Percentiles rank a stretch among this genome's conserved stretches.
phyloP scores from a whole-genome alignment of 2,888 invertebrate species.

The Dermolepida albohirtum region DNA sequence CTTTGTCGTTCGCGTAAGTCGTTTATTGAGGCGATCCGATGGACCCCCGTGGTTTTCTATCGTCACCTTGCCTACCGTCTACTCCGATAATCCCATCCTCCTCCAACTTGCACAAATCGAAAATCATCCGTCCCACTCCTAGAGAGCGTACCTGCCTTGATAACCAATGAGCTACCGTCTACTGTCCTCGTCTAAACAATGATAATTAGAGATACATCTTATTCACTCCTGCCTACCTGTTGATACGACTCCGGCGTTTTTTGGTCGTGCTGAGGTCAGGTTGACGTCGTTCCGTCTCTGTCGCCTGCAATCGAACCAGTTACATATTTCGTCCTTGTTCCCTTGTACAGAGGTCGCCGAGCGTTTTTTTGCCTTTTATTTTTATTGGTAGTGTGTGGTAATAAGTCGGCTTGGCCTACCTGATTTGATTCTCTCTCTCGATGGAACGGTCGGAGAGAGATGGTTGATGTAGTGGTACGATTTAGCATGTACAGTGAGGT shows the following conservation, averaged over 20 bases:
- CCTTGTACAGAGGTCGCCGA: constrained; percentile 19
- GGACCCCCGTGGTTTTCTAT: constrained; percentile 50
- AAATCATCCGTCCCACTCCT: constrained; percentile 16
- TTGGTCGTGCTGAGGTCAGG: constrained; percentile 18
- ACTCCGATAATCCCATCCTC: not conserved
- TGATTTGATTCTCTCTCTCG: constrained; percentile 49
- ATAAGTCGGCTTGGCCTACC: constrained; percentile 51
- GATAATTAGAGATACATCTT: constrained; percentile 19
- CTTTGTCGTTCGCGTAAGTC: constrained; percentile 44
- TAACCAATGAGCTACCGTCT: constrained; percentile 34
- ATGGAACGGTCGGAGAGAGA: not conserved
- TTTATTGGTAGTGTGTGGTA: constrained; percentile 46
- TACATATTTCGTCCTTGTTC: constrained; percentile 36
- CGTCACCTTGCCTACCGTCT: constrained; percentile 47
- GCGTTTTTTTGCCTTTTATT: constrained; percentile 29
- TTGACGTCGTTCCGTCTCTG: constrained; percentile 19
- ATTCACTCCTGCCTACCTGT: constrained; percentile 10
- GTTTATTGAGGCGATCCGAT: constrained; percentile 39
- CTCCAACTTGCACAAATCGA: too few species aligned
- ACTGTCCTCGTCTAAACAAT: not conserved
- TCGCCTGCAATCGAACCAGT: constrained; percentile 18
- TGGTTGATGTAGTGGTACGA: constrained; percentile 35
- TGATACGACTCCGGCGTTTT: not conserved
- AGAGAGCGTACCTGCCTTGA: constrained; percentile 8
- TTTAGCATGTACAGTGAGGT: constrained; percentile 37